Conservation (phyloP, 2,797 vertebrate genomes). For the Cercopithecus petaurista region DNA sequence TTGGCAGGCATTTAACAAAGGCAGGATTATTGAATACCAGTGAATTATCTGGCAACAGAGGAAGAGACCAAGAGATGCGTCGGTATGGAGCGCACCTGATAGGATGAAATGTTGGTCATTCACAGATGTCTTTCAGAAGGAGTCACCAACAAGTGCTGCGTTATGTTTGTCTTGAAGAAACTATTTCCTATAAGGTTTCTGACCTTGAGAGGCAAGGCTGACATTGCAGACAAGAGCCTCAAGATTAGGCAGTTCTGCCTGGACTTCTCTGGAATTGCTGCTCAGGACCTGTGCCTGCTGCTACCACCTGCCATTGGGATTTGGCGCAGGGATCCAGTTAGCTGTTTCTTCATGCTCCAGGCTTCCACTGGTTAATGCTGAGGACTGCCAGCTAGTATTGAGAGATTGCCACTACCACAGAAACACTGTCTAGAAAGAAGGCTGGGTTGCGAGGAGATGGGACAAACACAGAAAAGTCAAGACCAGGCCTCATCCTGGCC, state of each 20-base stretch:
- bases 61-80: constrained; percentile 54
- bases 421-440: constrained; percentile 10
- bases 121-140: constrained; percentile 65
- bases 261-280: not conserved
- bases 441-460: not conserved
- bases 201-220: not conserved
- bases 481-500: not conserved
- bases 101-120: constrained; percentile 78
- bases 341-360: not conserved
- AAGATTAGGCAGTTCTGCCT: not conserved
- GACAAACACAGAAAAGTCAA: not conserved
- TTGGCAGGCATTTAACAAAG: constrained; percentile 84
- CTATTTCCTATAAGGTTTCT: constrained; percentile 16
- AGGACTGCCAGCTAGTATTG: constrained; percentile 17
- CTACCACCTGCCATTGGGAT: not conserved
- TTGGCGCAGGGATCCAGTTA: not conserved
- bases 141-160: not conserved
- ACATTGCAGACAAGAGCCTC: constrained; percentile 12
- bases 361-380: constrained; percentile 35
- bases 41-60: constrained; percentile 78
- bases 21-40: constrained; percentile 79
- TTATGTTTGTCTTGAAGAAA: not conserved
- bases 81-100: constrained; percentile 75
- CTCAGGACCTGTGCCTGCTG: not conserved
- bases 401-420: not conserved